Evolutionary conservation across 2,113 vertebrate species (phyloP).

Genomic region (Semnopithecus entellus): DNA sequence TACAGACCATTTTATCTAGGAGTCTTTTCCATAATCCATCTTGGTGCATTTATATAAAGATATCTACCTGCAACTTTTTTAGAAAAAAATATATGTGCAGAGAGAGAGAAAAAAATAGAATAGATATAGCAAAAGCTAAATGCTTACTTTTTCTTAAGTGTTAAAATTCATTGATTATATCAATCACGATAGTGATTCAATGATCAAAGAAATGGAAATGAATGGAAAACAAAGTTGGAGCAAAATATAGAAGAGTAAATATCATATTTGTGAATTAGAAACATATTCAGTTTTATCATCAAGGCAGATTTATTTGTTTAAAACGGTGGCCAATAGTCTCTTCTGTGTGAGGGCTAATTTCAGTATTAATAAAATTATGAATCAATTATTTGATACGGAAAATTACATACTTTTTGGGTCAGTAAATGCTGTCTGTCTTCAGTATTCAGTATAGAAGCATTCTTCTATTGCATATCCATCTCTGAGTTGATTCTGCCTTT

Average conservation of each 20-base stretch:
- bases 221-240: not conserved
- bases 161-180: not conserved
- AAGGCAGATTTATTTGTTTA: not conserved
- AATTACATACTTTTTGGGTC: not conserved
- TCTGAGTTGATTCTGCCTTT: not conserved
- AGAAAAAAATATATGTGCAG: not conserved
- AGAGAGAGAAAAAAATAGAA: not conserved
- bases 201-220: constrained; percentile 1
- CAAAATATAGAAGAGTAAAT: not conserved
- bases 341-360: constrained; percentile 18
- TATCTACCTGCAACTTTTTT: not conserved
- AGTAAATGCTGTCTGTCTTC: not conserved
- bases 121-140: not conserved
- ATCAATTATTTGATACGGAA: not conserved
- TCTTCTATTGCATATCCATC: not conserved
- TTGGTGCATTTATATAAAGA: constrained; percentile 10
- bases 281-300: not conserved
- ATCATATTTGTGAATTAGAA: not conserved
- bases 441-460: not conserved
- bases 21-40: not conserved
- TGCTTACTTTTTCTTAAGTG: not conserved
- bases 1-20: not conserved
- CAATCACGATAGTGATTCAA: not conserved
- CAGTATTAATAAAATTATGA: not conserved
- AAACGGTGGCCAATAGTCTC: not conserved